A percentile compares a stretch with the other conserved stretches of the same genome.
Evolutionary conservation across 2,113 vertebrate species (phyloP).

Genomic region (Pogona vitticeps): DNA sequence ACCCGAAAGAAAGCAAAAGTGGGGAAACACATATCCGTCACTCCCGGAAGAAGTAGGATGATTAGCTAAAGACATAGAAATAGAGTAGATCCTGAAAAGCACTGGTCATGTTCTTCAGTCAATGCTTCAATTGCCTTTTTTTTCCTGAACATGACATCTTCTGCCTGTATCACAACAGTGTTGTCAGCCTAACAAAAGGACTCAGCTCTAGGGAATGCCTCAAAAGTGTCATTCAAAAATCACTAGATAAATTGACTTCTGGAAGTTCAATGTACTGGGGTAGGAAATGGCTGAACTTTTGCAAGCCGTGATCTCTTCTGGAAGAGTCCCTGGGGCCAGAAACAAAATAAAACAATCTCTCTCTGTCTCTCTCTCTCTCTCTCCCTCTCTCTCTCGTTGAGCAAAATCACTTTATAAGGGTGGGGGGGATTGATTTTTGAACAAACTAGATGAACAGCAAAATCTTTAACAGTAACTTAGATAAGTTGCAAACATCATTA

Average conservation of each 20-base stretch:
- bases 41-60: neutral
- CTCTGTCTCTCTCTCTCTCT: neutral
- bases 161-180: neutral
- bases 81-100: neutral
- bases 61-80: neutral
- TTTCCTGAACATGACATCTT: neutral
- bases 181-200: neutral
- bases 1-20: neutral
- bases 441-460: constrained; percentile 40
- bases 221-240: neutral
- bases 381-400: neutral
- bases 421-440: constrained; percentile 28
- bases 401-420: neutral
- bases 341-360: neutral
- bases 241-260: neutral
- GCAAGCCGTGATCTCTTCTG: neutral
- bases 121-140: neutral
- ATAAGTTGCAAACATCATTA: constrained; percentile 41
- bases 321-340: constrained; percentile 10
- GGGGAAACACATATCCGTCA: neutral
- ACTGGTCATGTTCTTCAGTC: neutral
- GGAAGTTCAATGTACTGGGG: accelerated
- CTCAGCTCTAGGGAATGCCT: neutral
- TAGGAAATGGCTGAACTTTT: constrained; percentile 1
- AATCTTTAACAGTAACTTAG: constrained; percentile 48